Conservation (phyloP, 30 jellyfish, hydroid and myxozoan species). For the Nemopilema nomurai region DNA sequence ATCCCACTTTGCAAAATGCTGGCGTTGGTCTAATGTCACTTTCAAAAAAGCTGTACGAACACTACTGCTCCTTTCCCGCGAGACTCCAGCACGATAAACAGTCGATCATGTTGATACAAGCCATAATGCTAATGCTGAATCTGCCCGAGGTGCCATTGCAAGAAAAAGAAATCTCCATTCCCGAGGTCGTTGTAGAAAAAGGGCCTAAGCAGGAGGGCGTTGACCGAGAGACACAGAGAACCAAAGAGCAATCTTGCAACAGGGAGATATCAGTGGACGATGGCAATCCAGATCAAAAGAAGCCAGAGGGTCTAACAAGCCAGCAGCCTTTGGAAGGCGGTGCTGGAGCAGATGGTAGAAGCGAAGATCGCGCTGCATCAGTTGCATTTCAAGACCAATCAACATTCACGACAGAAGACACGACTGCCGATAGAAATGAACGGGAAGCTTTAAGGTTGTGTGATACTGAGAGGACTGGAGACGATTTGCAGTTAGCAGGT, state of each 20-base stretch:
- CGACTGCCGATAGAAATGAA: neutral
- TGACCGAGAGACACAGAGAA: neutral
- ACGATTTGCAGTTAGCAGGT: neutral
- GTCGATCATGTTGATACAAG: conserved; percentile 27
- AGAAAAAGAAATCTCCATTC: conserved; percentile 2
- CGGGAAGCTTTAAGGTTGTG: neutral
- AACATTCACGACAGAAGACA: conserved; percentile 29
- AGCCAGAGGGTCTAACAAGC: neutral
- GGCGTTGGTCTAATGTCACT: conserved; percentile 1
- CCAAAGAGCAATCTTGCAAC: neutral
- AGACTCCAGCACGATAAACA: conserved; percentile 33
- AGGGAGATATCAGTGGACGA: neutral
- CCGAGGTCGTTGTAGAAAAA: neutral
- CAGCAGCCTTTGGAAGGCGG: too few relatives aligned
- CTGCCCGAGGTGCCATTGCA: conserved; percentile 34
- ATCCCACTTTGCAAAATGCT: neutral
- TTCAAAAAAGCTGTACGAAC: conserved; percentile 41
- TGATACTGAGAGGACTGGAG: conserved; percentile 6
- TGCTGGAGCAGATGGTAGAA: neutral
- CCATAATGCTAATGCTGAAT: conserved; percentile 17
- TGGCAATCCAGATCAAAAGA: neutral
- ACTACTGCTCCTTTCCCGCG: conserved; percentile 40
- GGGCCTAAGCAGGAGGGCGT: neutral
- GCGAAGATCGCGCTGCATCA: neutral
- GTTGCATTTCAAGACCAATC: conserved; percentile 15